Evolutionary conservation across 37 sponge, comb jelly and placozoan genomes (phyloP).

Genomic region (Theonella swinhoei): DNA sequence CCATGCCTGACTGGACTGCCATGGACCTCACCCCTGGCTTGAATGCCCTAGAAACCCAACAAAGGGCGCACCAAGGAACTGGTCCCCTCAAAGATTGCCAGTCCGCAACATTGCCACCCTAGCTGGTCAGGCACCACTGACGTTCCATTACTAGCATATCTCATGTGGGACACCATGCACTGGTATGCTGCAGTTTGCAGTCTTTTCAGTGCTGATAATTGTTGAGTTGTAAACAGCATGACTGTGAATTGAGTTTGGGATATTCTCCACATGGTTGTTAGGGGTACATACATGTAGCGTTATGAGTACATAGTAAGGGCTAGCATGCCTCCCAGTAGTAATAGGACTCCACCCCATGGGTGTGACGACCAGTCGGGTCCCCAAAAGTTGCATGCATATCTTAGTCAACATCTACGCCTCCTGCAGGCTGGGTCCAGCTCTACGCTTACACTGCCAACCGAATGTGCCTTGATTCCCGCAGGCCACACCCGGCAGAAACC

Average conservation of each 20-base stretch:
- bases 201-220: too few species aligned
- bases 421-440: neutral
- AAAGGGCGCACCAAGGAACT: neutral
- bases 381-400: neutral
- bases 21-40: neutral
- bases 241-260: too few species aligned
- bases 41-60: constrained; percentile 18
- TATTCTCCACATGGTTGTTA: too few species aligned
- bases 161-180: too few species aligned
- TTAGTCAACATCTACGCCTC: neutral
- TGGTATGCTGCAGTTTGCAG: too few species aligned
- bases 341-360: neutral
- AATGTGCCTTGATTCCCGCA: neutral
- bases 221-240: too few species aligned
- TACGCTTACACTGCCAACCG: constrained; percentile 15
- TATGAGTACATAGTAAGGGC: too few species aligned
- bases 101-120: too few species aligned
- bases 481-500: neutral
- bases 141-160: too few species aligned
- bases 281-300: too few species aligned
- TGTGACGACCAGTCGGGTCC: neutral
- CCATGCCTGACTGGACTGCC: neutral
- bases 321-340: too few species aligned
- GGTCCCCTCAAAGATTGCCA: constrained; percentile 4
- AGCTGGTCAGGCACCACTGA: too few species aligned